Evolutionary conservation across 35 echinoderm and acorn worm species (phyloP), one percentile per base, ranked within the genome.

Genomic region (Eucidaris tribuloides): DNA sequence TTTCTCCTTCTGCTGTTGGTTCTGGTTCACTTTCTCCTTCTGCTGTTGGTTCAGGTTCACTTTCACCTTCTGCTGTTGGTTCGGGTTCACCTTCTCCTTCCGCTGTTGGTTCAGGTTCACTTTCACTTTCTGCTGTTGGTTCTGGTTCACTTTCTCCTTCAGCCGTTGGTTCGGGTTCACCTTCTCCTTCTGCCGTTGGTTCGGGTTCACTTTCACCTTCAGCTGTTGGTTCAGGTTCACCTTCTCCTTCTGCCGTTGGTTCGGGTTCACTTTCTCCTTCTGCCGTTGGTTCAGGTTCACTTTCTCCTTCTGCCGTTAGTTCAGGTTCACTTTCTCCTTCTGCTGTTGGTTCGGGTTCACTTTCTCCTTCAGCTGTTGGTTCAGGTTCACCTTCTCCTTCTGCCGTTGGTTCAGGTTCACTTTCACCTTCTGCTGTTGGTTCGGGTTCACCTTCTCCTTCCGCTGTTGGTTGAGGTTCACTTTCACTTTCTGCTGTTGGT

Each of bases 201-300:
- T 86, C 84, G 0, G 84, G 61, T n/a, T 82, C 84, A 40, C 38
- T 62, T 76, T 61, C 40, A 29, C 34, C 43, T 71, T 84, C 45
- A 24, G 40, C 23, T 3, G 32, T 52, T 25, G 35, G 60, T 39
- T 71, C 39, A 1, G 59, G 85, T n/a, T 88, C 58, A 2, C 32
- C 41, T 66, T 88, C 85, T 45, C 79, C 42, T 74, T 88, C 85
- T 30, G 37, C 24, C n/a, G 49, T 35, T 36, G 81, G 72, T 54
- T 91, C 88, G 0, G 65, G 40, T 65, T 90, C 88, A 25, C 66
- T 83, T 84, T 90, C 88, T 20, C 19, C 62, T n/a, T 49, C 24
- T 23, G 84, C 45, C 40, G 80, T 65, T 5, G 58, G 35, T 48
- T 70, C 58, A 4, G 85, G 77, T 66, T 79, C 77, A 20, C 49